Evolutionary conservation across 2,888 invertebrate genomes (phyloP).

Genomic region (Phaonia tiefii): DNA sequence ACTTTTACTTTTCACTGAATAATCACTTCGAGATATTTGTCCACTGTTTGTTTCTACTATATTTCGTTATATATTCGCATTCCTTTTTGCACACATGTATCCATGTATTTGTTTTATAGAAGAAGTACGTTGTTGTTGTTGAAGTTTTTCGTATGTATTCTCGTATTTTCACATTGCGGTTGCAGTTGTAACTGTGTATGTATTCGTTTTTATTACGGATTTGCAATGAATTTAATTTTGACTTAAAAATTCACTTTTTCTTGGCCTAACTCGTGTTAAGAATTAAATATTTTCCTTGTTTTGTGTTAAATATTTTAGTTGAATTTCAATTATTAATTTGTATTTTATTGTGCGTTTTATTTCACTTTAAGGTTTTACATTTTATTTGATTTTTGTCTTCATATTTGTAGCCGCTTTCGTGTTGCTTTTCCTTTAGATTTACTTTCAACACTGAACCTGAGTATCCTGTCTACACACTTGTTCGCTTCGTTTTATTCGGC

Average conservation of each 20-base stretch:
- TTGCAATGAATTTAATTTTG: conserved; percentile 24
- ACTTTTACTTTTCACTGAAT: conserved; percentile 32
- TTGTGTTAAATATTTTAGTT: no score
- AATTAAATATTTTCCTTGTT: no score
- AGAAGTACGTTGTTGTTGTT: conserved; percentile 46
- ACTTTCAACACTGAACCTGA: conserved; percentile 67
- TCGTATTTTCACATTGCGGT: conserved; percentile 48
- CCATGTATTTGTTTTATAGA: conserved; percentile 52
- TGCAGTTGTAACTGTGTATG: conserved; percentile 44
- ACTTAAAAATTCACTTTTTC: conserved; percentile 33
- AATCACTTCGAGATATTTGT: background rate
- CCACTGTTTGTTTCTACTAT: no score
- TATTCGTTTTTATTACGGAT: conserved; percentile 26
- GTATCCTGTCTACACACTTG: conserved; percentile 76
- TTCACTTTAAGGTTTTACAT: conserved; percentile 25
- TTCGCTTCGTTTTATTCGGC: conserved; percentile 74
- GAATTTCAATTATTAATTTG: background rate
- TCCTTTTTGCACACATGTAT: no score
- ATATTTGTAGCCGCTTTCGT: conserved; percentile 38
- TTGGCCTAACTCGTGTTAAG: background rate
- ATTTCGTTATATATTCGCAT: conserved; percentile 20
- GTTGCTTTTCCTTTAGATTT: conserved; percentile 70
- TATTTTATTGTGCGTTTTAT: conserved; percentile 43
- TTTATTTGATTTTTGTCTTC: background rate
- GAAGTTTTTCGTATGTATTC: conserved; percentile 32